Evolutionary conservation across 2,888 invertebrate species (phyloP).

Genomic region (Plebejus argus): DNA sequence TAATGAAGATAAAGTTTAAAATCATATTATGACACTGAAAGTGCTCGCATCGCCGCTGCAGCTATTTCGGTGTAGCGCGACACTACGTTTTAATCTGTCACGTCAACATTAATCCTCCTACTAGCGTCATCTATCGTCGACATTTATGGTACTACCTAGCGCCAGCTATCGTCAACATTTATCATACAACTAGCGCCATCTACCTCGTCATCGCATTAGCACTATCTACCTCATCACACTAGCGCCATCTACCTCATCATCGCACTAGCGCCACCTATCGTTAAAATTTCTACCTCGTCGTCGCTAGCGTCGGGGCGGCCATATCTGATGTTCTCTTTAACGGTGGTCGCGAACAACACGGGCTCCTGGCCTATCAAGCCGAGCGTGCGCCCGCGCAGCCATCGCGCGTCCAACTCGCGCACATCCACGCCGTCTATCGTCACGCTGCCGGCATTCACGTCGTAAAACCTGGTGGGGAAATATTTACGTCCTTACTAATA

Average conservation of each 20-base stretch:
- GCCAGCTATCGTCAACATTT: not conserved
- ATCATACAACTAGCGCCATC: not conserved
- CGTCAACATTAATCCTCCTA: too few relatives aligned
- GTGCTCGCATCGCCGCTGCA: too few relatives aligned
- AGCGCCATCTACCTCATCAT: constrained; percentile 81
- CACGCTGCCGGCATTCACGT: constrained; percentile 86
- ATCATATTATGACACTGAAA: too few relatives aligned
- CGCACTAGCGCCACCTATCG: constrained; percentile 45
- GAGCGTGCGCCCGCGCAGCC: constrained; percentile 91
- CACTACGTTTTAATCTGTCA: too few relatives aligned
- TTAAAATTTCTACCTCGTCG: constrained; percentile 77
- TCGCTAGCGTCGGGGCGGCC: constrained; percentile 87
- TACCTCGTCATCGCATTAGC: constrained; percentile 81
- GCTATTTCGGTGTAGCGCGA: too few relatives aligned
- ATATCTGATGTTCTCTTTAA: constrained; percentile 96
- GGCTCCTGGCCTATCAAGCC: constrained; percentile 97
- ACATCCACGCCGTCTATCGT: constrained; percentile 89
- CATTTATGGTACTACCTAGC: not conserved
- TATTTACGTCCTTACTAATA: too few relatives aligned
- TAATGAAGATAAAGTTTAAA: too few relatives aligned
- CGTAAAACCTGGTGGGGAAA: constrained; percentile 85
- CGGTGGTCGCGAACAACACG: constrained; percentile 93
- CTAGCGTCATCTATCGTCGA: not conserved
- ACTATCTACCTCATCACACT: not conserved
- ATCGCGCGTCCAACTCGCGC: constrained; percentile 86